A percentile compares a stretch with the other conserved stretches of the same genome.
Evolutionary conservation across 23 tunicate genomes (phyloP).

Genomic region (Aplidium turbinatum): DNA sequence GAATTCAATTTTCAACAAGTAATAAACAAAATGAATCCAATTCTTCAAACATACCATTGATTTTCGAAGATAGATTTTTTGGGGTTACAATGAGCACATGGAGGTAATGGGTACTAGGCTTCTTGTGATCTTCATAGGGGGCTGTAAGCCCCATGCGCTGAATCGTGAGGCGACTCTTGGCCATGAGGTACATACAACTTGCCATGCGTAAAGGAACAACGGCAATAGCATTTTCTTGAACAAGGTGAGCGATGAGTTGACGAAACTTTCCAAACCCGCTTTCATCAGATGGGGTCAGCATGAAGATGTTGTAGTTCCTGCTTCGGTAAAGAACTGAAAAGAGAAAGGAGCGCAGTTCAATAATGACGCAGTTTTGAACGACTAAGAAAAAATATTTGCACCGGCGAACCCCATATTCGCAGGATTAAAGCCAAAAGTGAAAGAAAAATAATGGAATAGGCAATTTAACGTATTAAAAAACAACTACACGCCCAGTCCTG

Average conservation of each 20-base stretch:
- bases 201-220: slow-evolving; percentile 56
- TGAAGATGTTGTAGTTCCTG: slow-evolving; percentile 77
- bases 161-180: slow-evolving; percentile 57
- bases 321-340: slow-evolving; percentile 74
- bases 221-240: slow-evolving; percentile 53
- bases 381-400: too few relatives aligned
- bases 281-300: slow-evolving; percentile 62
- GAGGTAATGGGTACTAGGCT: slow-evolving; percentile 56
- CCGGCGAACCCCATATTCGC: too few relatives aligned
- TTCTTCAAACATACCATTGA: slow-evolving; percentile 44
- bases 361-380: too few relatives aligned
- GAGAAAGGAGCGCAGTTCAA: not conserved
- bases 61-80: slow-evolving; percentile 57
- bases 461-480: too few relatives aligned
- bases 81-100: slow-evolving; percentile 73
- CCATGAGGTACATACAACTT: slow-evolving; percentile 59
- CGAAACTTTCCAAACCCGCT: slow-evolving; percentile 76
- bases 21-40: not conserved
- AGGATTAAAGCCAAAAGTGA: too few relatives aligned
- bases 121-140: not conserved
- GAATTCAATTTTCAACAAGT: not conserved
- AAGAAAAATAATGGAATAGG: too few relatives aligned
- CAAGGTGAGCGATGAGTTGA: slow-evolving; percentile 78
- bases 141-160: slow-evolving; percentile 58
- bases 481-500: too few relatives aligned